Evolutionary conservation across 1,140 invertebrate genomes (phyloP), one percentile per base, ranked within the genome.

Genomic region (Mercenaria mercenaria): DNA sequence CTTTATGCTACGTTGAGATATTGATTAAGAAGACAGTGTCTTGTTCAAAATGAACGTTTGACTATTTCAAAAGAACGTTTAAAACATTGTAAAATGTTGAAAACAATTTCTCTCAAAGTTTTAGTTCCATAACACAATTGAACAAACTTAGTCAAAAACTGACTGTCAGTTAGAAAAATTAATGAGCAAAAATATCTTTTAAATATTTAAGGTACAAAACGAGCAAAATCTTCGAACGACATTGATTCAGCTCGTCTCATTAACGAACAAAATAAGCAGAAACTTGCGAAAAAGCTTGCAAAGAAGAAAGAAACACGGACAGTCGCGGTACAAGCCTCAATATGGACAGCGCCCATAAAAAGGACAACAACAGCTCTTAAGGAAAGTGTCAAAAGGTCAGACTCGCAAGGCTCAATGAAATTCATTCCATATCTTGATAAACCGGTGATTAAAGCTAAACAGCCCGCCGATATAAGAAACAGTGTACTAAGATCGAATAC

Each of bases 151-250:
- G n/a, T n/a, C n/a, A n/a, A n/a, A n/a, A n/a, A n/a, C n/a, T n/a
- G n/a, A n/a, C n/a, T n/a, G n/a, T n/a, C n/a, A n/a, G n/a, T n/a
- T n/a, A n/a, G n/a, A n/a, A n/a, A n/a, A n/a, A n/a, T n/a, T n/a
- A n/a, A n/a, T n/a, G n/a, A n/a, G n/a, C n/a, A n/a, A n/a, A n/a
- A n/a, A n/a, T n/a, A n/a, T n/a, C 6, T 47, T 47, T 47, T 15
- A 8, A 47, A 8, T 47, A 26, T 59, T 50, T 20, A 26, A 41
- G 56, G 32, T 41, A 59, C 18, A 4, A 39, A 81, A 47, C 61
- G 82, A 52, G 64, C 82, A 32, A 84, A 84, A 32, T 84, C 82
- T 50, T 84, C 82, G 8, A 84, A 72, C 72, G 82, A 84, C 41
- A 20, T 84, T 23, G 47, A 52, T 52, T 47, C 74, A 18, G 74